phyloP scores from a whole-genome alignment of 2,888 invertebrate genomes.

The Protodeltote pygarga region DNA sequence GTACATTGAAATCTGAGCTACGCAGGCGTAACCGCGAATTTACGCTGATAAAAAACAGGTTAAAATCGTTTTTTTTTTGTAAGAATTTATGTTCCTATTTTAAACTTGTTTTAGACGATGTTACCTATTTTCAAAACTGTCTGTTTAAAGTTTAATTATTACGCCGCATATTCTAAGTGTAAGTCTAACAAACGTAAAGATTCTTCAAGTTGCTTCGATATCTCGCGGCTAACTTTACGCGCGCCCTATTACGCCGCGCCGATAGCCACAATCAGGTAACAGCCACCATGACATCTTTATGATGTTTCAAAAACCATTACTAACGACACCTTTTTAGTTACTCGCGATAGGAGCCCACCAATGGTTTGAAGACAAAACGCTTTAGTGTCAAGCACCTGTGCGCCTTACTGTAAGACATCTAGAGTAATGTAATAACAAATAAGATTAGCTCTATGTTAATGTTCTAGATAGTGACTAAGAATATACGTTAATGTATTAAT shows the following conservation, averaged over 20 bases:
- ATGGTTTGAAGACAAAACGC: slow-evolving; percentile 71
- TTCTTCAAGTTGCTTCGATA: slow-evolving; percentile 48
- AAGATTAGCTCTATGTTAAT: too few relatives aligned
- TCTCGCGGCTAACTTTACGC: slow-evolving; percentile 65
- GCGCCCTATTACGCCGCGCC: slow-evolving; percentile 58
- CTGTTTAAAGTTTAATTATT: slow-evolving; percentile 18
- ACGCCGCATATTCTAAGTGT: slow-evolving; percentile 16
- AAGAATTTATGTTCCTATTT: background rate
- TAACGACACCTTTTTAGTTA: slow-evolving; percentile 87
- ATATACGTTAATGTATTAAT: too few relatives aligned
- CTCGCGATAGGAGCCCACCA: slow-evolving; percentile 77
- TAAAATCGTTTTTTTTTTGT: slow-evolving; percentile 13
- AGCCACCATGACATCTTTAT: slow-evolving; percentile 85
- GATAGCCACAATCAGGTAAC: slow-evolving; percentile 84
- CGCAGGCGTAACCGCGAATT: slow-evolving; percentile 6
- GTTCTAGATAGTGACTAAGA: too few relatives aligned
- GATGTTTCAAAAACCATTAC: slow-evolving; percentile 86
- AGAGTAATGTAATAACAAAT: slow-evolving; percentile 16
- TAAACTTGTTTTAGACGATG: too few relatives aligned
- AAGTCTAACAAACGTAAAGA: slow-evolving; percentile 36
- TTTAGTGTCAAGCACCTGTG: slow-evolving; percentile 65
- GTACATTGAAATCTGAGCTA: slow-evolving; percentile 21
- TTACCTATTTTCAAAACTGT: slow-evolving; percentile 4
- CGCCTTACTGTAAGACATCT: slow-evolving; percentile 25
- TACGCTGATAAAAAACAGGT: slow-evolving; percentile 12